These are phyloP conservation scores for Ichneumoninae sp. DNA, from an alignment of 2,888 invertebrate genomes.

Conservation along the genomic window DNA sequence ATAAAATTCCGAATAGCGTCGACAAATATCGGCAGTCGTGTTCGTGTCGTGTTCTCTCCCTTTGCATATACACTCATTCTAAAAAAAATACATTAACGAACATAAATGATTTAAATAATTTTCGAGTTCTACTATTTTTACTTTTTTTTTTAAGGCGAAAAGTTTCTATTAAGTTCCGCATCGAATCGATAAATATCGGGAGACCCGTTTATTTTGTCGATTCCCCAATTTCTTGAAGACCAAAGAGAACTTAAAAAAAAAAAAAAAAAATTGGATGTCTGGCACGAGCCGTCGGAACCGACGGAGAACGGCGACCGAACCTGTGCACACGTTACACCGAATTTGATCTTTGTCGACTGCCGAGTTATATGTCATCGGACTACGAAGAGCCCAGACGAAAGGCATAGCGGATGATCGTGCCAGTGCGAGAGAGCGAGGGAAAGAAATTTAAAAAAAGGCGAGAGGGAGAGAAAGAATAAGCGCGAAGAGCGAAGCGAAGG, in stretches of 20 bases:
- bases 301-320: not conserved
- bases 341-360: constrained; percentile 12
- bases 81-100: too few species aligned
- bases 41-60: not conserved
- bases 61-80: not conserved
- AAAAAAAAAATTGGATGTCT: not conserved
- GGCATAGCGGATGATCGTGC: not conserved
- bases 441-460: constrained; percentile 4
- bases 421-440: not conserved
- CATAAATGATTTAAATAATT: not conserved
- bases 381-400: constrained; percentile 22
- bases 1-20: not conserved
- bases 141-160: not conserved
- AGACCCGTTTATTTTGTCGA: not conserved
- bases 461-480: constrained; percentile 23
- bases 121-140: not conserved
- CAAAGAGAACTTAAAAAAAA: not conserved
- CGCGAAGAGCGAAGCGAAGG: constrained; percentile 47
- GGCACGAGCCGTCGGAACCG: constrained; percentile 14
- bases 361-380: constrained; percentile 8
- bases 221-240: not conserved
- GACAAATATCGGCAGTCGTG: not conserved
- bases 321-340: constrained; percentile 16
- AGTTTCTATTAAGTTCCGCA: not conserved
- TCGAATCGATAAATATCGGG: not conserved